phyloP scores from a whole-genome alignment of 2,113 vertebrate genomes.

The Sclerurus mexicanus region DNA sequence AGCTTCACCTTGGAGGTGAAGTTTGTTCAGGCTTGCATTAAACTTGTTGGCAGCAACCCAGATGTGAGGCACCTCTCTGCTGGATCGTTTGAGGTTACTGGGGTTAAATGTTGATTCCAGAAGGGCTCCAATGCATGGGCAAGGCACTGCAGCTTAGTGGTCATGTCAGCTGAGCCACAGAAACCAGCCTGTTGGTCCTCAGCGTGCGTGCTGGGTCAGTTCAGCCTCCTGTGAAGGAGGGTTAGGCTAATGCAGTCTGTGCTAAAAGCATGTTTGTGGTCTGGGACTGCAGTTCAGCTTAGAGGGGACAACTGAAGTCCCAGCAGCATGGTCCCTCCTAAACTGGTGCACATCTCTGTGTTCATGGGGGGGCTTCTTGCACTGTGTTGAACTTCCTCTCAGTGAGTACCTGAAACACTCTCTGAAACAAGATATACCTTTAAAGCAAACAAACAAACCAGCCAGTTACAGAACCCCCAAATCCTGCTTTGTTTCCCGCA shows the following conservation, averaged over 20 bases:
- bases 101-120: not conserved
- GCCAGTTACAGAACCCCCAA: not conserved
- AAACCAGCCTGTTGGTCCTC: not conserved
- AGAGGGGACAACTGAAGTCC: not conserved
- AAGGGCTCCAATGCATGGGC: not conserved
- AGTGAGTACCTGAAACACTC: not conserved
- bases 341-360: fast-evolving
- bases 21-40: not conserved
- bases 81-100: not conserved
- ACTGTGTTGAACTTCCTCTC: not conserved
- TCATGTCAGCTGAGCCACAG: not conserved
- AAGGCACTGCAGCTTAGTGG: not conserved
- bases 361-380: not conserved
- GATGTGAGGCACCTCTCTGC: not conserved
- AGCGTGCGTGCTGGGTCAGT: not conserved
- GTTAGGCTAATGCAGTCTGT: not conserved
- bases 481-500: not conserved
- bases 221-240: not conserved
- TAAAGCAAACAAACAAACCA: not conserved
- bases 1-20: not conserved
- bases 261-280: not conserved
- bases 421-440: not conserved
- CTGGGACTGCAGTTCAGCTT: not conserved
- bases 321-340: not conserved
- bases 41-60: not conserved